Evolutionary conservation across 2,113 vertebrate genomes (phyloP).

Genomic region (Ophiodon elongatus): DNA sequence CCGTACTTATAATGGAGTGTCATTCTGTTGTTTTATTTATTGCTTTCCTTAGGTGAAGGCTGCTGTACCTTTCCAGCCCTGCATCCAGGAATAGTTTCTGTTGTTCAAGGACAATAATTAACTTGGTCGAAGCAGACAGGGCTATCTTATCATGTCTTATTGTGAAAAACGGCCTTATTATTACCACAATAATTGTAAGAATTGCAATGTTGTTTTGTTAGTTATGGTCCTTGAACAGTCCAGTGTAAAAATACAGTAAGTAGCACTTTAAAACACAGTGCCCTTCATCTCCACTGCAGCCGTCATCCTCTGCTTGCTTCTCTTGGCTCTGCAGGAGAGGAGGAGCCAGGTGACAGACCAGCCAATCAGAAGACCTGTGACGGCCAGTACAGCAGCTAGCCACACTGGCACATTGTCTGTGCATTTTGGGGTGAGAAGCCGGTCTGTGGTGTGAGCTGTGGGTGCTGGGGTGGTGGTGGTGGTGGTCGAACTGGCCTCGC

Average conservation of each 20-base stretch:
- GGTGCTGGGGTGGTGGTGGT: constrained; percentile 27
- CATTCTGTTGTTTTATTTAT: background rate
- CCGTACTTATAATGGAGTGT: background rate
- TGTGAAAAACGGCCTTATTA: background rate
- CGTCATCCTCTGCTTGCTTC: constrained; percentile 27
- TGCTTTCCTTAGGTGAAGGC: background rate
- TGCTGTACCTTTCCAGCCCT: background rate
- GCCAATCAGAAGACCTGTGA: constrained; percentile 81
- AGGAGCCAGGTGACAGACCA: constrained; percentile 69
- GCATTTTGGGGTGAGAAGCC: constrained; percentile 28
- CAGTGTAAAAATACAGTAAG: constrained; percentile 14
- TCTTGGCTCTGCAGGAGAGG: constrained; percentile 69
- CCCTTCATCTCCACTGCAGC: constrained; percentile 58
- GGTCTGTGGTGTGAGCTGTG: background rate
- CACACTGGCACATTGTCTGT: constrained; percentile 76
- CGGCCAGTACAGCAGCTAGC: constrained; percentile 82
- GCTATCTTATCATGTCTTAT: background rate
- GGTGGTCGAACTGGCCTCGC: constrained; percentile 46
- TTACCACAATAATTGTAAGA: background rate
- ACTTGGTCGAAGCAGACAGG: background rate
- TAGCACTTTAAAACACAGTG: constrained; percentile 57
- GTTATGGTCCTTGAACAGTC: background rate
- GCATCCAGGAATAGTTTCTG: background rate
- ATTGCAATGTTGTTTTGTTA: background rate
- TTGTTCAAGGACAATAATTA: constrained; percentile 2